These are phyloP conservation scores for Monoplex corrugatus DNA, from an alignment of 2,888 invertebrate genomes.

Conservation along the genomic window DNA sequence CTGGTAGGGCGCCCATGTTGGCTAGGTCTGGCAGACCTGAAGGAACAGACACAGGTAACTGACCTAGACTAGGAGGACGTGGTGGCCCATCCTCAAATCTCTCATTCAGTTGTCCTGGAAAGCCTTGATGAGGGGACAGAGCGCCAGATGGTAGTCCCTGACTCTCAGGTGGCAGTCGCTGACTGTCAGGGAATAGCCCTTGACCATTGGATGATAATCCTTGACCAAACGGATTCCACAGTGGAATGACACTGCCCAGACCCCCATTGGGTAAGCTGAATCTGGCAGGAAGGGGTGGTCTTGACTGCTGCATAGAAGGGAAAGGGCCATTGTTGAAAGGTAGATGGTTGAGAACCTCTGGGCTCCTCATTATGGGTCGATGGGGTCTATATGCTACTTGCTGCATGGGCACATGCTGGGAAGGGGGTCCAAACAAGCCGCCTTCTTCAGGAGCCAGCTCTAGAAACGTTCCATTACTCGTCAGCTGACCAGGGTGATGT, in stretches of 20 bases:
- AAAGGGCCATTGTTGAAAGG: conserved; percentile 29
- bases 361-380: conserved; percentile 38
- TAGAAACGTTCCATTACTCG: background rate
- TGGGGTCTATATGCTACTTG: conserved; percentile 35
- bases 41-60: conserved; percentile 4
- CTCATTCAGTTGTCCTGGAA: conserved; percentile 18
- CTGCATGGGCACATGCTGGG: conserved; percentile 22
- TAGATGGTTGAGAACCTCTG: conserved; percentile 23
- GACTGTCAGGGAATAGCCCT: too few relatives aligned
- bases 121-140: conserved; percentile 17
- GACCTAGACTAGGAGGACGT: too few relatives aligned
- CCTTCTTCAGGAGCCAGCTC: conserved; percentile 31
- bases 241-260: conserved; percentile 18
- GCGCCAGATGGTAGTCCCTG: conserved; percentile 28
- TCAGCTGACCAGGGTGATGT: background rate
- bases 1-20: conserved; percentile 10
- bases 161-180: too few relatives aligned
- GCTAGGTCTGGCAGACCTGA: background rate
- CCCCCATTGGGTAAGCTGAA: conserved; percentile 28
- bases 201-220: too few relatives aligned
- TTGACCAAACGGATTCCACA: conserved; percentile 39
- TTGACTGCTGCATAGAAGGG: background rate
- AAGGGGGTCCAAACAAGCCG: conserved; percentile 25
- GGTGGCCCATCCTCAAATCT: conserved; percentile 16
- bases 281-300: conserved; percentile 4